Percentiles rank a stretch among this genome's conserved stretches.
Evolutionary conservation across 1,140 invertebrate species (phyloP).

Genomic region (Diachasma alloeum): DNA sequence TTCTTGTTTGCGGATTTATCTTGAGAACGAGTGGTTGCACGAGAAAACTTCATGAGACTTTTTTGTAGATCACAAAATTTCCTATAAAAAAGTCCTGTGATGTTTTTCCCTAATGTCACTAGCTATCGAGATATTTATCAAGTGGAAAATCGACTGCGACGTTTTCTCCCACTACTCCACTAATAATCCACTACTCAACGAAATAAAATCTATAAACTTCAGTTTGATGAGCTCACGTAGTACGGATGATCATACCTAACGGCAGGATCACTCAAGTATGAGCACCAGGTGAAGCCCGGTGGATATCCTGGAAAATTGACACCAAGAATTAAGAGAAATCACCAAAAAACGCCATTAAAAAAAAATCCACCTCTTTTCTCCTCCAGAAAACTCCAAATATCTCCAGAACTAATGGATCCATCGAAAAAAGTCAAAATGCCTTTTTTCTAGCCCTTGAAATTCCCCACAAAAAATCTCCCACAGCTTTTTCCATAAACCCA

Average conservation of each 20-base stretch:
- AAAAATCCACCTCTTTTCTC: neutral
- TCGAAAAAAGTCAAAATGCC: too few relatives aligned
- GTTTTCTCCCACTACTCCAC: too few relatives aligned
- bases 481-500: too few relatives aligned
- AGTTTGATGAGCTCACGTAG: neutral
- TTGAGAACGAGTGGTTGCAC: too few relatives aligned
- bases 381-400: too few relatives aligned
- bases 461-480: too few relatives aligned
- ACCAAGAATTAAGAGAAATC: neutral
- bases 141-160: neutral
- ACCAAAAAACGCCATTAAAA: neutral
- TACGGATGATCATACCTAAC: slow-evolving; percentile 38
- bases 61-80: too few relatives aligned
- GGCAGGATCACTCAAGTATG: slow-evolving; percentile 58
- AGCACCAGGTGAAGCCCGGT: slow-evolving; percentile 62
- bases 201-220: neutral
- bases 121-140: neutral
- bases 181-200: too few relatives aligned
- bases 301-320: slow-evolving; percentile 60
- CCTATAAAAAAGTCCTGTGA: neutral
- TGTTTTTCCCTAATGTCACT: neutral
- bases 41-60: too few relatives aligned
- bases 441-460: too few relatives aligned
- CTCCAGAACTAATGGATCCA: too few relatives aligned
- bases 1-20: too few relatives aligned